Conservation (phyloP, 2,888 invertebrate genomes). For the Timandra comae region DNA sequence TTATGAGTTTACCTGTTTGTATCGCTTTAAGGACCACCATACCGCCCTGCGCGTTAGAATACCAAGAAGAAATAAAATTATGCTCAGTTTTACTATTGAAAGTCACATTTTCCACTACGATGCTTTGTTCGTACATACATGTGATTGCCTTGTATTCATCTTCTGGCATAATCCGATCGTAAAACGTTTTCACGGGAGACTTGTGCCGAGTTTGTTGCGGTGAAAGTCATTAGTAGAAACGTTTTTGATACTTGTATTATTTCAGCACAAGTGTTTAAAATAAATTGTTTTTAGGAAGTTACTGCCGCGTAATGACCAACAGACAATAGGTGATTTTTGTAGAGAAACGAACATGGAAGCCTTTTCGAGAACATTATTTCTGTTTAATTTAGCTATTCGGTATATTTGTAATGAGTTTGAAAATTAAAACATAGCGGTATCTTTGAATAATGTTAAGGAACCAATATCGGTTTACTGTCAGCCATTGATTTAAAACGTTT, state of each 20-base stretch:
- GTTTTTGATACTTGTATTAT: slow-evolving; percentile 4
- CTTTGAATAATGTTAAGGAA: too few relatives aligned
- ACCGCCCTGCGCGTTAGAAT: slow-evolving; percentile 45
- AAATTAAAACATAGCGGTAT: neutral
- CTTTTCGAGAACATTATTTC: too few relatives aligned
- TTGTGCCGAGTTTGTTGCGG: slow-evolving; percentile 28
- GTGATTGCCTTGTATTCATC: slow-evolving; percentile 68
- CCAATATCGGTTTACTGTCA: too few relatives aligned
- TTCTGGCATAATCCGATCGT: slow-evolving; percentile 65
- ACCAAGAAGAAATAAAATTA: slow-evolving; percentile 63
- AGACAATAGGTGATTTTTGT: too few relatives aligned
- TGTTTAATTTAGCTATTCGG: too few relatives aligned
- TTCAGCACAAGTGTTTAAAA: too few relatives aligned
- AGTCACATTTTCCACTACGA: slow-evolving; percentile 68
- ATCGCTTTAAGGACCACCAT: slow-evolving; percentile 37
- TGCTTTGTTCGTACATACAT: slow-evolving; percentile 61
- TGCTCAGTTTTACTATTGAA: slow-evolving; percentile 66
- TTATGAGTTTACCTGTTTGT: slow-evolving; percentile 35
- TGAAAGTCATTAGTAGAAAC: slow-evolving; percentile 22
- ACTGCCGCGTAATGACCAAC: too few relatives aligned
- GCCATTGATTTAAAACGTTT: too few relatives aligned
- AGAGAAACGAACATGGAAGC: too few relatives aligned
- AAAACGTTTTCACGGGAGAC: slow-evolving; percentile 54
- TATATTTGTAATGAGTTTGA: too few relatives aligned
- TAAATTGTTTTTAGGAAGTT: too few relatives aligned